Evolutionary conservation across 2,113 vertebrate genomes (phyloP).

Genomic region (Condylura cristata): DNA sequence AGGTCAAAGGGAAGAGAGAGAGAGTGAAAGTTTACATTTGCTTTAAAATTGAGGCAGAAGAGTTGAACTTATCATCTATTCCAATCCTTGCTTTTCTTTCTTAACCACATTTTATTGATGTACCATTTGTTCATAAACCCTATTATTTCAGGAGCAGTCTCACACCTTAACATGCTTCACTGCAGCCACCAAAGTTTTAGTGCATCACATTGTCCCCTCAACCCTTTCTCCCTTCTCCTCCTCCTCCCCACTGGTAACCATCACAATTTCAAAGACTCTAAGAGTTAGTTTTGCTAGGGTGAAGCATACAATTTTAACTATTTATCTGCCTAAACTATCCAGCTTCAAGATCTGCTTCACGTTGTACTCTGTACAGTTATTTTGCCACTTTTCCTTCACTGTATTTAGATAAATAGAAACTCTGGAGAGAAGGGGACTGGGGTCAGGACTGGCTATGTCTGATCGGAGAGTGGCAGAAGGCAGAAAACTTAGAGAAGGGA

Average conservation of each 20-base stretch:
- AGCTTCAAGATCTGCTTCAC: not conserved
- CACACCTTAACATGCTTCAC: too few species aligned
- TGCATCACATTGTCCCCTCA: too few species aligned
- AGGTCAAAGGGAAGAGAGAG: not conserved
- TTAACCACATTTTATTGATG: too few species aligned
- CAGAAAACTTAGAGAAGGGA: not conserved
- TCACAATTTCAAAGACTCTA: too few species aligned
- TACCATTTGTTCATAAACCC: too few species aligned
- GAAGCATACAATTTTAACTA: not conserved
- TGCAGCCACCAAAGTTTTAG: too few species aligned
- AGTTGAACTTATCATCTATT: not conserved
- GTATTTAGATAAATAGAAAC: not conserved
- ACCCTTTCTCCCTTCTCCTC: too few species aligned
- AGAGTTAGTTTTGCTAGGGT: not conserved
- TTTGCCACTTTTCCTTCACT: not conserved
- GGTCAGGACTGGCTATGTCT: not conserved
- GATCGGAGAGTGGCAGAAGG: not conserved
- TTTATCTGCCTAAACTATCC: not conserved
- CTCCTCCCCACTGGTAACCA: too few species aligned
- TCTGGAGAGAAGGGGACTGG: not conserved
- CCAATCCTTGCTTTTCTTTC: not conserved
- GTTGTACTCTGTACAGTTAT: not conserved
- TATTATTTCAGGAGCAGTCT: too few species aligned
- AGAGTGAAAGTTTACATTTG: not conserved
- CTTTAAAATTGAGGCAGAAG: not conserved